Base-by-base conservation (phyloP, 2,797 vertebrate species). In the Darevskia nairensis region DNA sequence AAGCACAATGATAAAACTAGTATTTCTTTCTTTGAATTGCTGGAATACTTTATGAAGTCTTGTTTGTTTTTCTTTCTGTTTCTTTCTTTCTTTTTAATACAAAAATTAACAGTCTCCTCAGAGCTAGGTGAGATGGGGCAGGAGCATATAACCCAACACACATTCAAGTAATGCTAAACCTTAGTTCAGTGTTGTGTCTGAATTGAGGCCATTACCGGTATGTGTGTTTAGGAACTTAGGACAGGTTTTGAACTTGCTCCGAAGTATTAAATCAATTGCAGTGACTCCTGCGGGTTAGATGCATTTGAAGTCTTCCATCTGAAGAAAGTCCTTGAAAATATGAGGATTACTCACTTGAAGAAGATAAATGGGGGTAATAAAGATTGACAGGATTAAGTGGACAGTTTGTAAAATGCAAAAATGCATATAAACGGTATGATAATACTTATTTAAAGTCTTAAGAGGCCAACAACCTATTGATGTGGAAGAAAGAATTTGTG, bases 331-430 rank as follows among this genome's bases (percentile, higher is more conserved):
- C 29, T 77, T 66, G 15, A 66, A 77, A 76, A 50, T 32, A 23
- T 44, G 55, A 64, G 35, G 59, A 64, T 23, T 50, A 9, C 32
- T 71, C 69, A 35, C 21, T 83, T 72, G 50, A 86, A 46, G 39
- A 77, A 59, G 50, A 80, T 88, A 82, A 82, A 50, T 82, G n/a
- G 6, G 59, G 66, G 41, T 35, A 39, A 77, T 82, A 75, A 50
- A 35, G 29, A 76, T 11, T 50, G 61, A 50, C 8, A 88, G 39
- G 10, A 82, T 50, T 32, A 82, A 82, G 21, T 68, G 59, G 55
- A 77, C 35, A n/a, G 50, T 11, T 44, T 66, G 13, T 41, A 82
- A 68, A 76, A 76, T 64, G 41, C 8, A 76, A 76, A n/a, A 80
- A 23, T 59, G 29, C 71, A 61, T 19, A 46, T 68, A 66, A 87